Base-by-base conservation (phyloP, 2,113 vertebrate genomes). In the Dryoscopus gambensis region DNA sequence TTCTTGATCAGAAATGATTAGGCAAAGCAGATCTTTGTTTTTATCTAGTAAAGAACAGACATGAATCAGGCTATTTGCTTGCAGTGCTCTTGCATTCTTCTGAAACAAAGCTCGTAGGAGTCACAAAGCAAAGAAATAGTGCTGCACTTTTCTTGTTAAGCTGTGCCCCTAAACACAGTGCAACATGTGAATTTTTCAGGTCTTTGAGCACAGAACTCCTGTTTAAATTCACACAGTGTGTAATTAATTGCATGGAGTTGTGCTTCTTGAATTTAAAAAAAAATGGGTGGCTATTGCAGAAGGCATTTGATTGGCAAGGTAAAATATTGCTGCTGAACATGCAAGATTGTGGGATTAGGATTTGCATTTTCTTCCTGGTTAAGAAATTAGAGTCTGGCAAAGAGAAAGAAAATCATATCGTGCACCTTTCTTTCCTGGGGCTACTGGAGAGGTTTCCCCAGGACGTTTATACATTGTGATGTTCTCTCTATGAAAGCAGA, bases 11-110 rank as follows among this genome's bases (percentile, higher is more conserved):
- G 67, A 77, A 83, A 22, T 12, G 3, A 15, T 80, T 40, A 92
- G n/a, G 28, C 55, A 88, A 80, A 83, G 31, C 71, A 90, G 67
- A 60, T 76, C 17, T 76, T 87, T 73, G 23, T 80, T 93, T 88
- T 71, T 71, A 35, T 47, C 28, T 71, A 21, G 33, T 57, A 46
- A 71, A 75, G 22, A 85, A n/a, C 40, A 65, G 53, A 33, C 23
- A 14, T 31, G 57, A 90, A 64, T 47, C 37, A 81, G 59, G 27
- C 35, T 59, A 67, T 67, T 81, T 87, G 28, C 31, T 75, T 91
- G 42, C 9, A 53, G 53, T 64, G 27, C n/a, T 87, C 33, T 17
- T 87, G 15, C 11, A 10, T 60, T 82, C 40, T 68, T 89, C 30
- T 67, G 62, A 23, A 88, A 33, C 65, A 75, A 87, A 82, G 47